A percentile compares a stretch with the other conserved stretches of the same genome.
Conservation (phyloP, 2,797 vertebrate species). For the Phoeniculus purpureus region DNA sequence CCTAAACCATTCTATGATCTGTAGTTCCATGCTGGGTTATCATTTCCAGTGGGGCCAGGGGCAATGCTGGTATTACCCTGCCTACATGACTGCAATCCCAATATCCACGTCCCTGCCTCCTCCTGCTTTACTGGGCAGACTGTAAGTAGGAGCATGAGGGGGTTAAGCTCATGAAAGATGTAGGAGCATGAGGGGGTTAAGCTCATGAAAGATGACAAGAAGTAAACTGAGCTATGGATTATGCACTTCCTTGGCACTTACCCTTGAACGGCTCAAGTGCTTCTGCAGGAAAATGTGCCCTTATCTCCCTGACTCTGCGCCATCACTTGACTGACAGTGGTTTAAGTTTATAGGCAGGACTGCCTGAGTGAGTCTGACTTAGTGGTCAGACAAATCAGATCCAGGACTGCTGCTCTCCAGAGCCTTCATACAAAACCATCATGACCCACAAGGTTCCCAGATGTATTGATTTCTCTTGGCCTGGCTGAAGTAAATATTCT, state of each 20-base stretch:
- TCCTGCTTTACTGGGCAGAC: background rate
- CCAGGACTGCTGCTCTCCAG: background rate
- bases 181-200: background rate
- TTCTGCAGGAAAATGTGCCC: background rate
- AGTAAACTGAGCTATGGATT: background rate
- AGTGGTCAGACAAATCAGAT: background rate
- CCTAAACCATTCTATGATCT: too few relatives aligned
- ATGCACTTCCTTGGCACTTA: background rate
- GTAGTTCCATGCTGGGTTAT: background rate
- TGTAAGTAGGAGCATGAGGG: background rate
- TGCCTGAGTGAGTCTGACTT: background rate
- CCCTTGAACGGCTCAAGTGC: background rate
- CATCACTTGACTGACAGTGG: background rate
- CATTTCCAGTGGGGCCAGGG: rapidly evolving
- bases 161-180: background rate
- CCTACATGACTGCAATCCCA: background rate
- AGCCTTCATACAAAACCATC: background rate
- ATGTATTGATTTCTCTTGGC: background rate
- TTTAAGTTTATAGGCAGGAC: background rate
- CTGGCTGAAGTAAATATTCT: background rate
- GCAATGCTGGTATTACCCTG: background rate
- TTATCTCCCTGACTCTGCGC: background rate
- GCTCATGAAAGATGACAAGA: background rate
- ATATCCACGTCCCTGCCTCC: background rate
- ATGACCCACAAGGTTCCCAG: background rate